phyloP scores from a whole-genome alignment of 2,113 vertebrate species.

The Papio anubis region DNA sequence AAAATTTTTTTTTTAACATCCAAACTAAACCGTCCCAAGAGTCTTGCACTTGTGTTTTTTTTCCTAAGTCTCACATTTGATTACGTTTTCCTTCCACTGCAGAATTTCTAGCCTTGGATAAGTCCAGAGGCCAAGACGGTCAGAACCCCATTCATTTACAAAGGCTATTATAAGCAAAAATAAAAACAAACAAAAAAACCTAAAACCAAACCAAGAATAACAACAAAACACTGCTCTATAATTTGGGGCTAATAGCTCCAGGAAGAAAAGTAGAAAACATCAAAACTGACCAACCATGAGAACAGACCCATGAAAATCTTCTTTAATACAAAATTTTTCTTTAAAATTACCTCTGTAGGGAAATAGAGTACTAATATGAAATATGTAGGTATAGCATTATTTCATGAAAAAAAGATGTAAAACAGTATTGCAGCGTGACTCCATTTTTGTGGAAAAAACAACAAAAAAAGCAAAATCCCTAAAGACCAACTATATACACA shows the following conservation, averaged over 20 bases:
- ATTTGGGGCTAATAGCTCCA: not conserved
- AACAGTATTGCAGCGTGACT: not conserved
- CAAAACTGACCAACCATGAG: not conserved
- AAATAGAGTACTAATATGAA: not conserved
- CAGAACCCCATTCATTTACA: not conserved
- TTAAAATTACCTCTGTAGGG: not conserved
- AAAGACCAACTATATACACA: not conserved
- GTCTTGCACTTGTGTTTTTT: not conserved
- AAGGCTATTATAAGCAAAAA: not conserved
- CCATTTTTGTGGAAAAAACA: not conserved
- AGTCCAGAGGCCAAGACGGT: not conserved
- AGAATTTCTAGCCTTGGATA: not conserved
- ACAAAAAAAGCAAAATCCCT: not conserved
- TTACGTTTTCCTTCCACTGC: not conserved
- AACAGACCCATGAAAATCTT: not conserved
- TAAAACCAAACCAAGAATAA: not conserved
- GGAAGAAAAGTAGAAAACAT: not conserved
- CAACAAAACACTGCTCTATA: not conserved
- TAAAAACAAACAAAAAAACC: not conserved
- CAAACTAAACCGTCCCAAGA: conserved; percentile 29
- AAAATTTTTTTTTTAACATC: not conserved
- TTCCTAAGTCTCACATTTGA: not conserved
- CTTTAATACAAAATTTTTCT: not conserved
- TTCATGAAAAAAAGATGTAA: not conserved
- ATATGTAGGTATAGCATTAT: not conserved